Conservation (phyloP, 2,797 vertebrate species). For the Telmatherina bonti region DNA sequence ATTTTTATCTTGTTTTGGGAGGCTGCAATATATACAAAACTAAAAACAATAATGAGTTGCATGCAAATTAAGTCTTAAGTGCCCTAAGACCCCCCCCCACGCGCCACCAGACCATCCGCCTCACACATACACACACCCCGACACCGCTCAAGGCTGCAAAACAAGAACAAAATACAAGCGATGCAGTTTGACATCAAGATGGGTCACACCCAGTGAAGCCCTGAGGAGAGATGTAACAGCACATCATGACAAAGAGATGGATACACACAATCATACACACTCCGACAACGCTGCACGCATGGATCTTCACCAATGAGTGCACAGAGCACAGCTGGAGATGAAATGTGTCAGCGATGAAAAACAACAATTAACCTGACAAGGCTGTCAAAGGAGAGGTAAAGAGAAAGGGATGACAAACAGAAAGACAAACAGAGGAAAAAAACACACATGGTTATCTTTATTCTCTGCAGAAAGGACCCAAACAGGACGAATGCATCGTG, state of each 20-base stretch:
- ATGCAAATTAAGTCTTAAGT: conserved; percentile 20
- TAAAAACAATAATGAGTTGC: not conserved
- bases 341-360: conserved; percentile 55
- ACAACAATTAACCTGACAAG: conserved; percentile 55
- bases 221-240: conserved; percentile 55
- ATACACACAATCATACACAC: conserved; percentile 17
- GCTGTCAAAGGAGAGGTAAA: conserved; percentile 32
- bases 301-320: conserved; percentile 11
- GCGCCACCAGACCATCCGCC: conserved; percentile 43
- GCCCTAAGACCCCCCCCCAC: conserved; percentile 45
- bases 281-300: conserved; percentile 30
- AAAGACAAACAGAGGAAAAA: conserved; percentile 5
- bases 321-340: conserved; percentile 51
- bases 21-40: not conserved
- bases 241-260: conserved; percentile 31
- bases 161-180: conserved; percentile 38
- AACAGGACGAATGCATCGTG: not conserved
- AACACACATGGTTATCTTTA: not conserved
- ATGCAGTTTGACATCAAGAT: conserved; percentile 53
- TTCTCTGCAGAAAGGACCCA: not conserved
- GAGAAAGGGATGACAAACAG: conserved; percentile 10
- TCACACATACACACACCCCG: conserved; percentile 35
- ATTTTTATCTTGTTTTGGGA: not conserved
- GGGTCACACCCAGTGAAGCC: conserved; percentile 49
- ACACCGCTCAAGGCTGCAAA: conserved; percentile 43